phyloP scores from a whole-genome alignment of 1,140 invertebrate genomes.

The Caenorhabditis inopinata region DNA sequence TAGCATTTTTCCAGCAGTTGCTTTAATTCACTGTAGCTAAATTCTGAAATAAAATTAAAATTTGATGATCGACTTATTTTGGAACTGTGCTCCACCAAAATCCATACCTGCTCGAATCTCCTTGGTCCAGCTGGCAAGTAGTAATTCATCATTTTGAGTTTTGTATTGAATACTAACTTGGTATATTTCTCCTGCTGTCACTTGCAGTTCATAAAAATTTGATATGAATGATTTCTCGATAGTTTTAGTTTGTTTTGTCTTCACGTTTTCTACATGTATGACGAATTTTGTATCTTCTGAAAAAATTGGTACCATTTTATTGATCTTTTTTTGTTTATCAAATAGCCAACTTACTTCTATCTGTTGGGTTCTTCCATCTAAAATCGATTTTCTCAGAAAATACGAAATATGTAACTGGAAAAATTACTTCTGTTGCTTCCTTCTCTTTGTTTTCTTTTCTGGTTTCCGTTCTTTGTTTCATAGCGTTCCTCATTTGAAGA shows the following conservation, averaged over 20 bases:
- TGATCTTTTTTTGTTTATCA: too few species aligned
- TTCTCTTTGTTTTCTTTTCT: background rate
- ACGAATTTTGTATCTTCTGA: background rate
- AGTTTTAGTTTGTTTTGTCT: background rate
- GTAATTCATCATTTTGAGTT: background rate
- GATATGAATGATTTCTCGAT: background rate
- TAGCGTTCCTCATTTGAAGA: conserved; percentile 6
- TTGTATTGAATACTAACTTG: background rate
- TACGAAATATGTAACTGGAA: background rate
- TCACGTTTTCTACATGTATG: background rate
- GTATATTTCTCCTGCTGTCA: background rate
- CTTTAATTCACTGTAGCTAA: background rate
- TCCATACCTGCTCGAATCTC: background rate
- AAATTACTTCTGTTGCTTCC: too few species aligned
- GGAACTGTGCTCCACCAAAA: too few species aligned
- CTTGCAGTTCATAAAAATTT: background rate
- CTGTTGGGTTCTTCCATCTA: background rate
- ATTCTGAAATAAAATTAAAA: background rate
- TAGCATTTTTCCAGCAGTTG: background rate
- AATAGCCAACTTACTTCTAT: background rate
- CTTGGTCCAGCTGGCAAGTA: background rate
- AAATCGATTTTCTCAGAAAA: conserved; percentile 11
- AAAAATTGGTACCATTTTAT: background rate
- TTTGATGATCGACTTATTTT: too few species aligned
- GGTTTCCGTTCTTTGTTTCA: background rate